Base-by-base conservation (phyloP, 2,888 invertebrate species). In the Lasioglossum vierecki region DNA sequence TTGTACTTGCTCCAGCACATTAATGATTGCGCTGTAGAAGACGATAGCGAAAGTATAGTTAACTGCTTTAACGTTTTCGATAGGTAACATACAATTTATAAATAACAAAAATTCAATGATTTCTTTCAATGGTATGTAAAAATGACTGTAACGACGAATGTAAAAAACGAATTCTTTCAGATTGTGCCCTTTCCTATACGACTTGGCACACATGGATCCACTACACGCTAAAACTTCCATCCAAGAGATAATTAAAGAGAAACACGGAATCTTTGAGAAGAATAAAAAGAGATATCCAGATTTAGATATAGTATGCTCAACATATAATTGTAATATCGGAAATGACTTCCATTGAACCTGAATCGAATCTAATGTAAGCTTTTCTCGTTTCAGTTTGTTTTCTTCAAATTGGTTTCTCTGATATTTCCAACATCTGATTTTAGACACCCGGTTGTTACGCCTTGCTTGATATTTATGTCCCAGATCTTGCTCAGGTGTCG, bases 361-460 rank as follows among this genome's bases (percentile, higher is more conserved):
- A 49, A 68, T 26, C 49, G 13, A 73, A 76, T 15, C 5, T 72
- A 72, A 66, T 26, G 57, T 35, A 63, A 72, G 66, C 13, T 13
- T 76, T 63, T 44, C n/a, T 63, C 84, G 44, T 93, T 95, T 72
- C 94, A 96, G 92, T 94, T 99, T 63, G 95, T 98, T 88, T 97
- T 98, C 93, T 97, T 99, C 84, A 98, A 99, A 95, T 93, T 98
- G 87, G 96, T 98, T 5, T 97, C 97, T 11, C 95, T 97, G 70
- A 94, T 99, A 79, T 99, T 98, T 95, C 98, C 99, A 78, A 92
- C 98, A 0, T 98, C 99, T 0, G 99, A 99, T 95, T 98, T 97
- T 94, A 96, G 97, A 66, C 99, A 99, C 96, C 97, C 97, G 0
- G 96, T 99, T 5, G 97, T 97, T n/a, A 98, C 98, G 22, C 98